phyloP scores from a whole-genome alignment of 64 coral and sea anemone species.

The Acropora tenuis region DNA sequence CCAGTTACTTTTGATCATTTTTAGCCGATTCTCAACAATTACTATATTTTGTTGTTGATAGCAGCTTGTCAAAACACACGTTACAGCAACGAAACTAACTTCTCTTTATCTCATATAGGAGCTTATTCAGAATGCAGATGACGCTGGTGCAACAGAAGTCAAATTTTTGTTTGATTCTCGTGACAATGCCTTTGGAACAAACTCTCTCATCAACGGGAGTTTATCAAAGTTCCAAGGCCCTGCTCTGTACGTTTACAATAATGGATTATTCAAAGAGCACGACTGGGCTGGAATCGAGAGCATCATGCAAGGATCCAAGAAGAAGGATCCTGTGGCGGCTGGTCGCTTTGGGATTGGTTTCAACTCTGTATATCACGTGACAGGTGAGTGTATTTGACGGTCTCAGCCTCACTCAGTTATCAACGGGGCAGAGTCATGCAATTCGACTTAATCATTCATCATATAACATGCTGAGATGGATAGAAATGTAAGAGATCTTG shows the following conservation, averaged over 20 bases:
- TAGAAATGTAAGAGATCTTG: too few species aligned
- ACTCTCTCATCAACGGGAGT: slow-evolving; percentile 72
- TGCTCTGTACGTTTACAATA: slow-evolving; percentile 93
- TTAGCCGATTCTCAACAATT: too few species aligned
- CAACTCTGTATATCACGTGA: slow-evolving; percentile 99
- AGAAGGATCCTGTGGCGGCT: slow-evolving; percentile 82
- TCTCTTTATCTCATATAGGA: slow-evolving; percentile 44
- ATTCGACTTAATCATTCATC: too few species aligned
- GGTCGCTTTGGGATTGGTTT: slow-evolving; percentile 98
- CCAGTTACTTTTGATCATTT: too few species aligned
- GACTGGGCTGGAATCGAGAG: slow-evolving; percentile 98
- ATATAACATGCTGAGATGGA: too few species aligned
- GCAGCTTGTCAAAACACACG: too few species aligned
- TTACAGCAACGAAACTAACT: too few species aligned
- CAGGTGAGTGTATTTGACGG: slow-evolving; percentile 47
- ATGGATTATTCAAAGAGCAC: slow-evolving; percentile 84
- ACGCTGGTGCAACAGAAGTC: slow-evolving; percentile 94
- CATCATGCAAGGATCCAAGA: slow-evolving; percentile 97
- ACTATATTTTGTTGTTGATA: too few species aligned
- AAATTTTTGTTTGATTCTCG: slow-evolving; percentile 90
- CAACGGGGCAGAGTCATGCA: too few species aligned
- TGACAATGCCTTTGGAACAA: slow-evolving; percentile 85
- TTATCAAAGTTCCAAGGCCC: slow-evolving; percentile 91
- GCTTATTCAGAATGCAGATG: slow-evolving; percentile 95
- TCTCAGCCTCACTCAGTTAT: background rate